Evolutionary conservation across 2,888 invertebrate genomes (phyloP), one percentile per base, ranked within the genome.

Genomic region (Pollenia amentaria): DNA sequence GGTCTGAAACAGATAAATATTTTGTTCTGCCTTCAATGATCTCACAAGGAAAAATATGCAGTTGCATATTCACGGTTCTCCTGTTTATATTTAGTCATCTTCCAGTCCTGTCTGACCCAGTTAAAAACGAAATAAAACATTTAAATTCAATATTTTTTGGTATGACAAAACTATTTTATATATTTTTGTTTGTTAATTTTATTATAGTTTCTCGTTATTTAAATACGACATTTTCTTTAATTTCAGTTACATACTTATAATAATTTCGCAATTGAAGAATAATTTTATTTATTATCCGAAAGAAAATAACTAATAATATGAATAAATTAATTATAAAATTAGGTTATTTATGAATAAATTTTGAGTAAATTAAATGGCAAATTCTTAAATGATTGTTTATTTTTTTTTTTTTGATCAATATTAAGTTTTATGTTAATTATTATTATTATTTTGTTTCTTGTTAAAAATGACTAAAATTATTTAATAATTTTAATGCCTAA

Each of bases 81-180:
- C 29, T 29, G 29, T 29, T 29, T 29, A 29, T 29, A 29, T 0
- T 29, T 6, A 6, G 6, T 29, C 29, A 6, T 29, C 6, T 29
- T 29, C 29, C 6, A 6, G 0, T 29, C 6, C 29, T 29, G 29
- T 1, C 29, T 29, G 0, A 29, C 0, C 18, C 16, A 9, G n/a
- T 9, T n/a, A 7, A 44, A 6, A 21, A 10, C 21, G 46, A 21
- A 85, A 80, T 84, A 85, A 87, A 84, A 81, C 69, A 64, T 42
- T 77, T 70, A 73, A 12, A 70, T 67, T 51, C 10, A 55, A 57
- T 38, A 51, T 75, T 84, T 84, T 89, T 89, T 88, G 87, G 89
- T 89, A 89, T 89, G 89, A 89, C 88, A 89, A 89, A 89, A 88
- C 89, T 89, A 88, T 88, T 88, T 81, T 84, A 80, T 85, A 81